Base-by-base conservation (phyloP, 2,888 invertebrate genomes). In the Amphipoea lucens region DNA sequence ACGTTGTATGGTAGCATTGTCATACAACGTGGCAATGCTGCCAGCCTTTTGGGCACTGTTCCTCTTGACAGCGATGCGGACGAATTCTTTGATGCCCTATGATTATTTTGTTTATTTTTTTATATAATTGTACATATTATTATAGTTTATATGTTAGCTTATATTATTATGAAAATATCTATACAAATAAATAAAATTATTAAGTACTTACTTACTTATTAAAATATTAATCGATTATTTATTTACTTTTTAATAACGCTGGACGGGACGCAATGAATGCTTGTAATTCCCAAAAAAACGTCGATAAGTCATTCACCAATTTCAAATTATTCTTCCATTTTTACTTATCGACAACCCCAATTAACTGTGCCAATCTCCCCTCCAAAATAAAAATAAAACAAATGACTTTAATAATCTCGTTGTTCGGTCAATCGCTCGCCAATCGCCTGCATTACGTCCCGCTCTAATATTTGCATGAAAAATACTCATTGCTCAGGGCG, bases 391-490 rank as follows among this genome's bases (percentile, higher is more conserved):
- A 76, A 75, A 60, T 69, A 74, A 80, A 67, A 70, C 57, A 70
- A 85, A 86, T 86, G 78, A 79, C 71, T 82, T 78, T 76, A 80
- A 83, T 88, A 88, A 89, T 82, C 84, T 82, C 74, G 70, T 81
- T 65, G 75, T 82, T 76, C 83, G 74, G 82, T 85, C 79, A 75
- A 81, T 82, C 86, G 74, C 78, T 81, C 85, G 82, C 82, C 84
- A 73, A 85, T 90, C 86, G 90, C 87, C 86, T 86, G 88, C 84
- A 87, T 87, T 81, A 79, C 87, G 87, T 84, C 88, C 85, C 89
- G 83, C 84, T 89, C 90, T 91, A 91, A 94, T 94, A 94, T 95
- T 94, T 95, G 94, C 94, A 94, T 94, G 94, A 94, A 94, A 94
- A 94, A 95, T 94, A 90, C 90, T 90, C 90, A 90, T 89, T 88